These are phyloP conservation scores for Bellardia bayeri DNA, from an alignment of 2,888 invertebrate genomes.

Conservation along the genomic window DNA sequence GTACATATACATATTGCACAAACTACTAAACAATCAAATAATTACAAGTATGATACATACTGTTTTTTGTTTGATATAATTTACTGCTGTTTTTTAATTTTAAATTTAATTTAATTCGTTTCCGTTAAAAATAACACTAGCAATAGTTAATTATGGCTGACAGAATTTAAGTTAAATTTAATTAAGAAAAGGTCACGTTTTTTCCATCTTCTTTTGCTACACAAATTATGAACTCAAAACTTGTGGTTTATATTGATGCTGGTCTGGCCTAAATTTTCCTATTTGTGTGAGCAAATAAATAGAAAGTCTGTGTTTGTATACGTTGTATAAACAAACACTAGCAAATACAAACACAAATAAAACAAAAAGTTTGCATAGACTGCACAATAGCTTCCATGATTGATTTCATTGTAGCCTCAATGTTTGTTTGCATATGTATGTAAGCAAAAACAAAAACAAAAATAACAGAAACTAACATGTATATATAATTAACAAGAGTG, in stretches of 20 bases:
- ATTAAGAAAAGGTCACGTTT: background rate
- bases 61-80: too few relatives aligned
- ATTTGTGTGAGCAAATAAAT: slow-evolving; percentile 11
- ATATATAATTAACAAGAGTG: slow-evolving; percentile 11
- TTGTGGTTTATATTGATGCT: slow-evolving; percentile 21
- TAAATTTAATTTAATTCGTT: too few relatives aligned
- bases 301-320: slow-evolving; percentile 5
- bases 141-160: too few relatives aligned
- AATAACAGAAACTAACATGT: slow-evolving; percentile 10
- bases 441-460: background rate
- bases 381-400: slow-evolving; percentile 13
- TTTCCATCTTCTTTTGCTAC: background rate
- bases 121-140: too few relatives aligned
- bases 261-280: slow-evolving; percentile 30
- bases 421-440: background rate
- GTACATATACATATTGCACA: too few relatives aligned
- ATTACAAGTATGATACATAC: too few relatives aligned
- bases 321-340: slow-evolving; percentile 5
- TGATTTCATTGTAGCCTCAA: slow-evolving; percentile 31
- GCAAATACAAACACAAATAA: slow-evolving; percentile 1
- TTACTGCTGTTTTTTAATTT: too few relatives aligned
- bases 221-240: background rate
- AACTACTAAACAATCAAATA: too few relatives aligned
- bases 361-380: slow-evolving; percentile 6
- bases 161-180: background rate